Conservation (phyloP, 2,113 vertebrate species). For the Varanus komodoensis region DNA sequence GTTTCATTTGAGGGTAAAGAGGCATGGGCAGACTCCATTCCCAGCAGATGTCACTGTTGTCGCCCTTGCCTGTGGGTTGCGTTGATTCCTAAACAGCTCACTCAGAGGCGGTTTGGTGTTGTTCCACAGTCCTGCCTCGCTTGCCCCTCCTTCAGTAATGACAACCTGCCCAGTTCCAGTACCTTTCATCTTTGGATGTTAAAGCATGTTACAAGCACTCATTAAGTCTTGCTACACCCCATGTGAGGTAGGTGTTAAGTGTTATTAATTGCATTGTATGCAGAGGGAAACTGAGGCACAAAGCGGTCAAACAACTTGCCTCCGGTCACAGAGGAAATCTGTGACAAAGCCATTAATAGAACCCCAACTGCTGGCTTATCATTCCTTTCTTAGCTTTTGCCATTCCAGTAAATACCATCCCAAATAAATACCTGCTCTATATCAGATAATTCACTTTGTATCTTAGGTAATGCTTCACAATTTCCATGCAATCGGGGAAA, state of each 20-base stretch:
- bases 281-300: constrained; percentile 26
- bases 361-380: not conserved
- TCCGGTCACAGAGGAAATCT: constrained; percentile 28
- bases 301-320: constrained; percentile 7
- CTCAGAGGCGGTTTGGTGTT: not conserved
- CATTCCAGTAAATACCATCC: constrained; percentile 8
- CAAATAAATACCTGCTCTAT: not conserved
- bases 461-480: not conserved
- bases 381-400: constrained; percentile 11
- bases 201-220: constrained; percentile 11
- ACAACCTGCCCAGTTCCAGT: constrained; percentile 8
- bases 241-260: constrained; percentile 16
- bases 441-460: not conserved
- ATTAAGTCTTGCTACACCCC: constrained; percentile 19
- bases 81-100: constrained; percentile 16
- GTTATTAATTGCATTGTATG: constrained; percentile 3
- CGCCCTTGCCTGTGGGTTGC: not conserved
- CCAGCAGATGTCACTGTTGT: constrained; percentile 31
- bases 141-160: constrained; percentile 16
- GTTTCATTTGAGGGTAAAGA: not conserved
- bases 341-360: constrained; percentile 10
- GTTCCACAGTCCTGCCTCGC: not conserved
- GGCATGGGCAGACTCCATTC: not conserved
- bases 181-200: constrained; percentile 36
- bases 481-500: not conserved